A percentile compares a stretch with the other conserved stretches of the same genome.
phyloP scores from a whole-genome alignment of 2,113 vertebrate species.

The Ellobius talpinus region DNA sequence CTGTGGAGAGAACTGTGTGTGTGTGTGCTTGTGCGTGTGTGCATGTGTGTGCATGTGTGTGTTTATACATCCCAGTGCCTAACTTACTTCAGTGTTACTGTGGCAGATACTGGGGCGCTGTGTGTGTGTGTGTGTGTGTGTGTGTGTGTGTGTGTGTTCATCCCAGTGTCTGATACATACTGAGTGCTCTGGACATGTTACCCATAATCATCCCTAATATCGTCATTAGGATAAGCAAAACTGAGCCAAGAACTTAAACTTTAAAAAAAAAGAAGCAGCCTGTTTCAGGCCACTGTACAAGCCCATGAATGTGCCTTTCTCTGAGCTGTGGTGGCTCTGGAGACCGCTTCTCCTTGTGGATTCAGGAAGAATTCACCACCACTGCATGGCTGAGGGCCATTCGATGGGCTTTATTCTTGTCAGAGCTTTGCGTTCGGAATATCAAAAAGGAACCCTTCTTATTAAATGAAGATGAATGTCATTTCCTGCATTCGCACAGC shows the following conservation, averaged over 20 bases:
- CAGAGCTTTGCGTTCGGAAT: slow-evolving; percentile 73
- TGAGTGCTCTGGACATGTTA: not conserved
- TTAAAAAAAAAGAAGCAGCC: not conserved
- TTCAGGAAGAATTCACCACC: slow-evolving; percentile 67
- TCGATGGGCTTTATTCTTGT: slow-evolving; percentile 66
- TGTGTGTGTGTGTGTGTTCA: not conserved
- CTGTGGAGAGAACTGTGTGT: not conserved
- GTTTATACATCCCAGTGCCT: not conserved
- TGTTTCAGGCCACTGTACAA: not conserved
- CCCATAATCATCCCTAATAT: not conserved
- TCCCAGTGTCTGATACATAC: not conserved
- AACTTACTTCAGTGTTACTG: not conserved
- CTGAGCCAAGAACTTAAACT: slow-evolving; percentile 38
- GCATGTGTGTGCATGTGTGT: too few species aligned
- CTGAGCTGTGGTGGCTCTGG: not conserved
- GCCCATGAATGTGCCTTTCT: slow-evolving; percentile 47
- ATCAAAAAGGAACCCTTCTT: slow-evolving; percentile 79
- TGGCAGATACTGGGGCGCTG: not conserved
- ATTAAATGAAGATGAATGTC: slow-evolving; percentile 81
- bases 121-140: not conserved
- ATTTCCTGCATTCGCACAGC: slow-evolving; percentile 78
- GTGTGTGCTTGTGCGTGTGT: too few species aligned
- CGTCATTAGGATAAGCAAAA: not conserved
- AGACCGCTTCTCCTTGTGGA: slow-evolving; percentile 27
- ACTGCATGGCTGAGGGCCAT: slow-evolving; percentile 63